Conservation (phyloP, 1,140 invertebrate species). For the Yoshiicerus persimilis region DNA sequence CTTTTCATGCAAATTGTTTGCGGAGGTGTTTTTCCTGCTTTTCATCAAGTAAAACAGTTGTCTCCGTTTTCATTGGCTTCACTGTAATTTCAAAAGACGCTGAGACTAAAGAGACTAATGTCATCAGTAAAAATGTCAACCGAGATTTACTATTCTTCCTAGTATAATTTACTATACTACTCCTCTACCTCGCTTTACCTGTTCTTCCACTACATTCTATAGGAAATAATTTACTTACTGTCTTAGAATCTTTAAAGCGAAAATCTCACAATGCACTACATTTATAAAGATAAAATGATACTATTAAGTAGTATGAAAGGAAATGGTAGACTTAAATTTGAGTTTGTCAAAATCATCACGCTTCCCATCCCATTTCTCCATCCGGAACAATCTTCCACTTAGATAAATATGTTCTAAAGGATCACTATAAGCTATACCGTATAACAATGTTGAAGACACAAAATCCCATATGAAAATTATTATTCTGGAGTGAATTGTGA, state of each 20-base stretch:
- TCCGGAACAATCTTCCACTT: conserved; percentile 23
- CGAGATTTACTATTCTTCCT: neutral
- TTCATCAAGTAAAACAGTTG: neutral
- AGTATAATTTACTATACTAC: too few relatives aligned
- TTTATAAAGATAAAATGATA: neutral
- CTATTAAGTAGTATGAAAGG: neutral
- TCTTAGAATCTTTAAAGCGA: neutral
- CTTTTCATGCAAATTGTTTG: neutral
- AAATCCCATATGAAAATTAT: neutral
- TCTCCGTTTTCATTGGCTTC: neutral
- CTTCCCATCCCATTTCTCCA: conserved; percentile 21
- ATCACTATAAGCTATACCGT: neutral
- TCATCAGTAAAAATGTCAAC: neutral
- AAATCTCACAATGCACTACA: neutral
- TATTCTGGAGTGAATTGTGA: neutral
- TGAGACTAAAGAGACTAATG: conserved; percentile 22
- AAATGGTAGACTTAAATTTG: neutral
- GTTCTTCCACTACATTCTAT: neutral
- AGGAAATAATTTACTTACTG: too few relatives aligned
- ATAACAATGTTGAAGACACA: neutral
- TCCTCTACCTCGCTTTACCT: too few relatives aligned
- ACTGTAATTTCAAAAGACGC: neutral
- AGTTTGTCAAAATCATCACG: conserved; percentile 26
- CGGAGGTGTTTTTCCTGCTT: neutral
- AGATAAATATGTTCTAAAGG: too few relatives aligned